phyloP scores from a whole-genome alignment of 2,113 vertebrate species.

The Psettodes erumei region DNA sequence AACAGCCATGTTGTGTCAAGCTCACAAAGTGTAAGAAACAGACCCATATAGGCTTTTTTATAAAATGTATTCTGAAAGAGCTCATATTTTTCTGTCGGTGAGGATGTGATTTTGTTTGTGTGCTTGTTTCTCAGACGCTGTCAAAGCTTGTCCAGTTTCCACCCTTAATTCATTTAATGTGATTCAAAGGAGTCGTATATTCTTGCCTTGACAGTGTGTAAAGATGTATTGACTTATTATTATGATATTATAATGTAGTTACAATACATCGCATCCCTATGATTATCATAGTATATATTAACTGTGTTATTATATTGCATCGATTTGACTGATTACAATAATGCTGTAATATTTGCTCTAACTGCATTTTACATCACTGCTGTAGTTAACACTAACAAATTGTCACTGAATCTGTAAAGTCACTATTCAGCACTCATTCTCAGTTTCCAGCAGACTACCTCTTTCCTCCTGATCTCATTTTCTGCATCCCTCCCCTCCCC shows the following conservation, averaged over 20 bases:
- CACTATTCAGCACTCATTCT: constrained; percentile 29
- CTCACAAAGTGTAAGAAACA: constrained; percentile 1
- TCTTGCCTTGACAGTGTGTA: background rate
- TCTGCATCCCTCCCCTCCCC: constrained; percentile 76
- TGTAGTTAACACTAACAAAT: too few relatives aligned
- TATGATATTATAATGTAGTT: background rate
- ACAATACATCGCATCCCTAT: background rate
- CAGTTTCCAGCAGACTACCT: constrained; percentile 50
- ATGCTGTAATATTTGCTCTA: background rate
- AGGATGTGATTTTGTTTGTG: background rate
- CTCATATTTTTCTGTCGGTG: background rate
- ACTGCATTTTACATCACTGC: too few relatives aligned
- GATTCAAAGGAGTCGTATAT: background rate
- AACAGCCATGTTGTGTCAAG: constrained; percentile 31
- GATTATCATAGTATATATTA: background rate
- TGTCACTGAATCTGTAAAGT: background rate
- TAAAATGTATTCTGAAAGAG: background rate
- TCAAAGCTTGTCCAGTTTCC: background rate
- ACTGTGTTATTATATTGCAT: background rate
- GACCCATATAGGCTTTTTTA: background rate
- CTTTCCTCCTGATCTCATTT: constrained; percentile 69
- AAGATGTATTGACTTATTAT: background rate
- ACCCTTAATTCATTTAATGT: background rate
- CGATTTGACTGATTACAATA: background rate
- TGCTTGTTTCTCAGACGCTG: background rate